Base-by-base conservation (phyloP, 2,797 vertebrate species). In the Ammospiza maritima region DNA sequence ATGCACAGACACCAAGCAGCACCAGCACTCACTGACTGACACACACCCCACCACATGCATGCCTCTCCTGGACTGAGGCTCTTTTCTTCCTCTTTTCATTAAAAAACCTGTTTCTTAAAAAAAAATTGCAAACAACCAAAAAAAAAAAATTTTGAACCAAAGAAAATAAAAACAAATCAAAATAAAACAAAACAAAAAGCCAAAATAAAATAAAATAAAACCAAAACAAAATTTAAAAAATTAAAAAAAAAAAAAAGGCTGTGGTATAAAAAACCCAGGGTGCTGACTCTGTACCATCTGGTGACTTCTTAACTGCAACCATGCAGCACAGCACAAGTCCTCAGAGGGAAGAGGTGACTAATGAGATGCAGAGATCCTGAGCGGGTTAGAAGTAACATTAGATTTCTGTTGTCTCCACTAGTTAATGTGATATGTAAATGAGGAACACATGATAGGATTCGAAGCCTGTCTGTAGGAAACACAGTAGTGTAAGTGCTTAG, bases 381-480 rank as follows among this genome's bases (percentile, higher is more conserved):
- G 32, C 40, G 72, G 38, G 38, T 82, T 83, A 60, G 85, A 88
- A 93, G 85, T 75, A 92, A 86, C 61, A 34, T 82, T 54, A 93
- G 73, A 66, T 70, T 89, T 90, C 84, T 94, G 78, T 70, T 93
- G 81, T 94, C 94, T 87, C 93, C 60, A 26, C 30, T 78, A 58
- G 30, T 90, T 95, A 91, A 54, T 26, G 8, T 85, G 89, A 86
- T 92, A 93, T 22, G 64, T 80, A 89, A 94, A 96, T 88, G 54
- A 80, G 57, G 65, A 94, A 72, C 65, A 72, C 19, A 51, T 65
- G 71, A 82, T n/a, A 34, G 4, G 32, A 75, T 70, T 73, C 85
- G 83, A 78, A 83, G 66, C 38, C 58, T 75, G 27, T 82, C 67
- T 61, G 32, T 53, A 84, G 65, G 70, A 84, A 90, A 79, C 42